Base-by-base conservation (phyloP, 2,113 vertebrate genomes). In the Grammomys surdaster region DNA sequence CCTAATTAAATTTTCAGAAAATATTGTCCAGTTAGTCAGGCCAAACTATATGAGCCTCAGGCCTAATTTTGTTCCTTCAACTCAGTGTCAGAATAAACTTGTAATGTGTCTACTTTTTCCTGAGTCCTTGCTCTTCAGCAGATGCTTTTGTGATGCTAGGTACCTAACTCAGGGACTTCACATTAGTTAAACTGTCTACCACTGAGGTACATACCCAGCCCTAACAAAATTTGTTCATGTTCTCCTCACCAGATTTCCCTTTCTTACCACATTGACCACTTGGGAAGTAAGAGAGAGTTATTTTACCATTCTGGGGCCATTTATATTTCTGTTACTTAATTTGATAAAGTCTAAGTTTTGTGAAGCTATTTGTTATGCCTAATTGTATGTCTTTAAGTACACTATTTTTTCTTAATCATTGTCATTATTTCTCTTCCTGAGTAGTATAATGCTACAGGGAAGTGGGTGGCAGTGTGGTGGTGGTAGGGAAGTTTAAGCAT, bases 371-470 rank as follows among this genome's bases (percentile, higher is more conserved):
- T 86, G 48, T 90, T 78, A 73, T 78, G 70, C 70, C 4, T 54
- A 92, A 81, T 69, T 63, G 9, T 86, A 54, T 54, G 72, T 80
- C 43, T 91, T 81, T 90, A 58, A 75, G 14, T n/a, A 88, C 28
- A 87, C 67, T 36, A 76, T 90, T 90, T 92, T 87, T 9, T 90
- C 36, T 93, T 60, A 93, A 91, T 90, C 51, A 69, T 56, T 89
- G 43, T 78, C 36, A 94, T 87, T 90, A 75, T 75, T 90, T 86
- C 19, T 95, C 51, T 93, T 90, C 31, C 36, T 88, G 11, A 28
- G 40, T 14, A 69, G 16, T 69, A 90, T 88, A 93, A 93, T 76
- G 16, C 48, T 81, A 20, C 12, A 28, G 13, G 19, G 75, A 65
- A 81, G 20, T 76, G 26, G 48, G 60, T 95, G 67, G 48, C 72